phyloP scores from a whole-genome alignment of 2,113 vertebrate species.

The Meles meles region DNA sequence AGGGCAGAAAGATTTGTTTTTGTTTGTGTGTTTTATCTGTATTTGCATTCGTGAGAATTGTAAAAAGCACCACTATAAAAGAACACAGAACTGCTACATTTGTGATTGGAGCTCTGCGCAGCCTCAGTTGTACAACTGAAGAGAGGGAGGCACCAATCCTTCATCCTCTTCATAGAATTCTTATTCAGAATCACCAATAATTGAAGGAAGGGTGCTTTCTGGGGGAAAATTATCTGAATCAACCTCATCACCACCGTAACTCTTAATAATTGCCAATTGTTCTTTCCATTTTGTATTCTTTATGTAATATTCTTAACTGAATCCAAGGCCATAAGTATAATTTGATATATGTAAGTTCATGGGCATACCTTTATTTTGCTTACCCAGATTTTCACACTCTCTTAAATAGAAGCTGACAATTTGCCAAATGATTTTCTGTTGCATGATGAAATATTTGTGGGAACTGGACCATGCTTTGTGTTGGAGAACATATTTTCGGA shows the following conservation, averaged over 20 bases:
- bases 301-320: background rate
- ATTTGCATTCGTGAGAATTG: background rate
- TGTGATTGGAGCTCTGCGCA: background rate
- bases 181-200: background rate
- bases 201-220: background rate
- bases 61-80: background rate
- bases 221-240: background rate
- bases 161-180: background rate
- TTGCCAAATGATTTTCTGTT: background rate
- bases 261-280: background rate
- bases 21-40: background rate
- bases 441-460: background rate
- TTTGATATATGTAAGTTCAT: constrained; percentile 51
- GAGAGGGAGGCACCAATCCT: rapidly evolving
- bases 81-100: background rate
- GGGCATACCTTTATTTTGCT: constrained; percentile 19
- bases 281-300: background rate
- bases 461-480: background rate
- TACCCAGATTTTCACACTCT: constrained; percentile 46
- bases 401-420: background rate
- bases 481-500: background rate
- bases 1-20: background rate
- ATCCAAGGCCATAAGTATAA: background rate
- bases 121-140: no score
- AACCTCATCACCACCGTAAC: background rate